Evolutionary conservation across 2,797 vertebrate genomes (phyloP), one percentile per base, ranked within the genome.

Genomic region (Oceanodroma leucorhoa): DNA sequence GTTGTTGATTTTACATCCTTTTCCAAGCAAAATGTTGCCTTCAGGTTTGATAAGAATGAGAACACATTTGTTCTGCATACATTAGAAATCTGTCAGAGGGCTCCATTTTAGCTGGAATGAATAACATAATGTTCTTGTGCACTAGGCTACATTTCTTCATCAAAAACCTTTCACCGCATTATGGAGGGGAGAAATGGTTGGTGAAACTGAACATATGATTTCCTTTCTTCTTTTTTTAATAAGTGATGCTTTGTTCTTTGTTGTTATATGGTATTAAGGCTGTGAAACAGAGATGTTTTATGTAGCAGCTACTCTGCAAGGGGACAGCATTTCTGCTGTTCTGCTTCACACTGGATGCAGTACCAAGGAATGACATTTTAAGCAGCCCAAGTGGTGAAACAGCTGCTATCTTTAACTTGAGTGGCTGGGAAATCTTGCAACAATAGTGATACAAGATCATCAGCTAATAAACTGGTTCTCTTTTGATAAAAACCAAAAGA

Each of bases 401-500:
- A 71, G 23, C 21, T 54, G 15, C 34, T 57, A 22, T 38, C 57
- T 94, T 43, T 62, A 75, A 78, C 32, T 40, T 50, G 13, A 45
- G 24, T 53, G 7, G 7, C 18, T 41, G 32, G 8, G 50, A 94
- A 87, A 72, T 45, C 23, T 79, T 64, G 32, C 10, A 61, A 34
- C 29, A 5, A 6, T 19, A 43, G 30, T 46, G 53, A 43, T 53
- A 64, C 3, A 36, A 41, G 22, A 70, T 45, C 32, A 66, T 7
- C 8, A 48, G 34, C n/a, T 76, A 41, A 64, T 43, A 51, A 80
- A 81, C 3, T 34, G 4, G 15, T 83, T 72, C 14, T 70, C 14
- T 9, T 51, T 51, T 0, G 1, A 38, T 38, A 50, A 62, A 72
- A 87, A 38, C 1, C 2, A 32, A 54, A 75, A 40, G 0, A 66